A percentile compares a stretch with the other conserved stretches of the same genome.
Conservation (phyloP, 1,140 invertebrate species). For the Drosophila insularis region DNA sequence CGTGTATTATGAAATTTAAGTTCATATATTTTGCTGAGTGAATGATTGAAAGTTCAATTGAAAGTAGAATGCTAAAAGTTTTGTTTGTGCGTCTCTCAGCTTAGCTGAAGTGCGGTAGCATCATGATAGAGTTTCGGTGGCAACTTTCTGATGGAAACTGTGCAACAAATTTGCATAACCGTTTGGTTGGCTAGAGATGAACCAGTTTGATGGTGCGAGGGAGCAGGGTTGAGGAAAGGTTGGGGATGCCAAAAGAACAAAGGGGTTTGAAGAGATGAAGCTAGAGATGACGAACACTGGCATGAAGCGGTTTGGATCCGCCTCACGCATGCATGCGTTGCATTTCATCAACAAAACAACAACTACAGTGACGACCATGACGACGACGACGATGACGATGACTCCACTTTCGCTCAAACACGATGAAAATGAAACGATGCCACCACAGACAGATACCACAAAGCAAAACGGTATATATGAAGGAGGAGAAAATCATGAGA, state of each 20-base stretch:
- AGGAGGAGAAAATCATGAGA: background rate
- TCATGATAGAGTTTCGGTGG: conserved; percentile 30
- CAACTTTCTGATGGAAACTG: conserved; percentile 74
- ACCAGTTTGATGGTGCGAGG: background rate
- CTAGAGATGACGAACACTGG: conserved; percentile 8
- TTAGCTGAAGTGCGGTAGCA: conserved; percentile 9
- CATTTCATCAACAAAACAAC: conserved; percentile 64
- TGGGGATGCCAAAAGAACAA: too few species aligned
- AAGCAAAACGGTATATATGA: conserved; percentile 36
- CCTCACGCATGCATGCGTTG: conserved; percentile 76
- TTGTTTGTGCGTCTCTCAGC: conserved; percentile 5
- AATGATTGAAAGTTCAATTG: conserved; percentile 6
- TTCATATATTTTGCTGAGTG: background rate
- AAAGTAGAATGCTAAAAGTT: background rate
- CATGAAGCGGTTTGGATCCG: conserved; percentile 28
- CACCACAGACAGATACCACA: conserved; percentile 41
- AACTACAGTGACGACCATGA: background rate
- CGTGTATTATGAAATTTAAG: background rate
- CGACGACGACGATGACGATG: conserved; percentile 25
- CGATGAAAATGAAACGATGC: conserved; percentile 72
- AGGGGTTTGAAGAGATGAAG: background rate
- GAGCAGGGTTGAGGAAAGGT: too few species aligned
- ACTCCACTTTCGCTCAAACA: conserved; percentile 52
- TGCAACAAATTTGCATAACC: conserved; percentile 79
- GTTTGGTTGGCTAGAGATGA: conserved; percentile 26